Base-by-base conservation (phyloP, 2,888 invertebrate genomes). In the Cylloceria caligata region DNA sequence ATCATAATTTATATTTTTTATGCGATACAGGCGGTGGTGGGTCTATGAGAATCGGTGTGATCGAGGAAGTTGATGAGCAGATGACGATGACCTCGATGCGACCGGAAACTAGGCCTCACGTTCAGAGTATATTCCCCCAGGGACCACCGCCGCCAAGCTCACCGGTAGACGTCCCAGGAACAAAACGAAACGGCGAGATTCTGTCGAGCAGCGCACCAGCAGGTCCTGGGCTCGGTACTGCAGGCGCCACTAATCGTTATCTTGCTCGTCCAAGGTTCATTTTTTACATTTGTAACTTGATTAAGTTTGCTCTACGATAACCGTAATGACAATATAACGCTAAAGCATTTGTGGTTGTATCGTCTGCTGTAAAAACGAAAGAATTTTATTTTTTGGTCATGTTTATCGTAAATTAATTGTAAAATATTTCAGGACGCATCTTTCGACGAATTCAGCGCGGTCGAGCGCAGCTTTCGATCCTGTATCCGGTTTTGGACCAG, bases 41-140 rank as follows among this genome's bases (percentile, higher is more conserved):
- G 2, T 91, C 92, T 0, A 91, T 89, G 89, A 88, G 89, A 68
- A 92, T 93, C 73, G 92, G 91, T 1, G 92, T 92, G 4, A 93
- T 93, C 57, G 93, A 93, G 84, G 94, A 94, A 85, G 93, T 93
- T 0, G 97, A 97, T 89, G 97, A 97, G 89, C 97, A 97, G 91
- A 94, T 95, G 88, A 97, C 97, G 9, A 96, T 97, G 80, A 96
- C 96, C 4, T 97, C 97, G 57, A 95, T 95, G 93, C 95, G 95
- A 88, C 92, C 94, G 89, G 91, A 95, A 90, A 90, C 93, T 69
- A 88, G 89, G 19, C 92, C 92, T 0, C 92, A 92, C 75, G 90
- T 93, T 11, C 87, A 89, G 71, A 92, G 83, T 42, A 92, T 93
- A 81, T 93, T 93, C 65, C 84, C 90, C 0, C 90, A 91, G 75